Evolutionary conservation across 2,888 invertebrate genomes (phyloP), one percentile per base, ranked within the genome.

Genomic region (Drosophila prostipennis): DNA sequence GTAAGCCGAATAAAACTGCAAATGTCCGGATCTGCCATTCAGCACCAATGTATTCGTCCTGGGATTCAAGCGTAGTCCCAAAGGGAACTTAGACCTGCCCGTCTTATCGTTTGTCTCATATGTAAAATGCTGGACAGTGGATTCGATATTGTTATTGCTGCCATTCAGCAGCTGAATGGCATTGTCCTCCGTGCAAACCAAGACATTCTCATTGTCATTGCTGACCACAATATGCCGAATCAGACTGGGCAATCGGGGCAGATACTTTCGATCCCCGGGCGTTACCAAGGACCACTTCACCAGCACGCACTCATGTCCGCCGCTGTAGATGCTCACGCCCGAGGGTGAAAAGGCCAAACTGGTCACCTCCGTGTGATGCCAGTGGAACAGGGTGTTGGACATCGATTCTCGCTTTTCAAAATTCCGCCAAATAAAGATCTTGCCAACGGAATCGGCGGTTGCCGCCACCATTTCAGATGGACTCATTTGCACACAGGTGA

Each of bases 251-350:
- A 96, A 92, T 53, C 96, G 93, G 0, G 97, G 96, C 49, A 96
- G 87, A 90, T 94, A 96, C 29, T 93, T 91, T 0, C 91, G 87
- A 0, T 79, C n/a, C 6, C 93, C 89, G 0, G 93, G 91, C 78
- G 93, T 92, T 39, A 93, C 91, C 23, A 94, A 72, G 55, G 93
- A 92, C 97, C 97, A 97, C 89, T 95, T 95, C 0, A 97, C 96
- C 54, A 97, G 90, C 0, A 96, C 96, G 83, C 94, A 93, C 90
- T 97, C 97, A 49, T 93, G 93, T n/a, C 96, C 97, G 8, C 96
- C 96, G 79, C 96, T 96, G 80, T 94, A 95, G 89, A 97, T 93
- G 75, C 94, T 93, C 10, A 94, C 94, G 19, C 96, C 96, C 91
- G 91, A 79, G 2, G 89, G 80, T 11, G 96, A 94, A 87, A 96